Evolutionary conservation across 1,140 invertebrate species (phyloP), one percentile per base, ranked within the genome.

Genomic region (Branchinecta lynchi): DNA sequence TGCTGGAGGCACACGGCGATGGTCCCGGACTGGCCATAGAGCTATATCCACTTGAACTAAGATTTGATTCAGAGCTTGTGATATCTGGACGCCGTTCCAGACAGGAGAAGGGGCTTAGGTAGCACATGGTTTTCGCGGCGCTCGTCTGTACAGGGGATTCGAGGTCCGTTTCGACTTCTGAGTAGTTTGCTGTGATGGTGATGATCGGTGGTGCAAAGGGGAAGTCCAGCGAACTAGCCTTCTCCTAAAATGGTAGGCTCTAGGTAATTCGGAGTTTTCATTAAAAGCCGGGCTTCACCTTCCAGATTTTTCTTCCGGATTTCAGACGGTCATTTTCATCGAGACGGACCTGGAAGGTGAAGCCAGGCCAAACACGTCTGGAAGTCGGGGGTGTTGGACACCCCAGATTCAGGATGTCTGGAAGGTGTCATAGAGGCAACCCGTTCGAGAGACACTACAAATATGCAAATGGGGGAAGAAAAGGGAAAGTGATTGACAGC

Each of bases 11-110:
- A 76, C 87, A 89, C 66, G 87, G 79, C 0, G 86, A 88, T 2
- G 87, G 86, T 3, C 86, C 87, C 0, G 87, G 87, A 78, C 86
- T 87, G 3, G 87, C 87, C 84, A 89, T 88, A 7, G 87, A 89
- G 71, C 86, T 87, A 74, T 90, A 90, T n/a, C 88, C 88, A 0
- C 87, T 89, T 9, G 87, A 89, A 71, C 86, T 88, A 21, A 90
- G 77, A 77, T 90, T 90, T 0, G 87, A 88, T 77, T 89, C 87
- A 0, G 87, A 89, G 15, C 86, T 85, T 15, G 86, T 85, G 73
- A 87, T 80, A 73, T 87, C 86, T 10, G 84, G 82, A 72, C 84
- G 77, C 9, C 83, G 81, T 43, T 84, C 68, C 10, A 70, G 67
- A 51, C 87, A 86, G 0, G 86, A 85, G 75, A 89, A 88, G 8